Percentiles rank a stretch among this genome's conserved stretches.
phyloP scores from a whole-genome alignment of 2,888 invertebrate species.

The Alentia gelatinosa region DNA sequence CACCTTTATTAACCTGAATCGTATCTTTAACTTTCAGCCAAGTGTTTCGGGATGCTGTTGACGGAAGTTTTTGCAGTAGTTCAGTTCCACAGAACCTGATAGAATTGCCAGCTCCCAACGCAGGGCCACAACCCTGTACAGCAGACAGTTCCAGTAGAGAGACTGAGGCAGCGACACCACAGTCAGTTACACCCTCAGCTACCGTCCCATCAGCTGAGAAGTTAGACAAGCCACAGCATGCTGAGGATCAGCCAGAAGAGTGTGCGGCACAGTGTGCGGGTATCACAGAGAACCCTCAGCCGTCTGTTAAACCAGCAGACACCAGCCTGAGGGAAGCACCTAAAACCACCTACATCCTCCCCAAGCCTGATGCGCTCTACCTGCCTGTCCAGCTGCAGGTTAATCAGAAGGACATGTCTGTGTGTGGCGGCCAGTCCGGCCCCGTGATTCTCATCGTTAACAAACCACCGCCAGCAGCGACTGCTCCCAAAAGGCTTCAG shows the following conservation, averaged over 20 bases:
- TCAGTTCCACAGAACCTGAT: not conserved
- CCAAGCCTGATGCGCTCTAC: conserved; percentile 22
- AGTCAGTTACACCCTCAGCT: too few species aligned
- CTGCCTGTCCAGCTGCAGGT: not conserved
- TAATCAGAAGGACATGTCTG: not conserved
- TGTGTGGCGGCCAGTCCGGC: not conserved
- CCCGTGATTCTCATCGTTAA: not conserved
- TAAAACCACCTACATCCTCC: not conserved
- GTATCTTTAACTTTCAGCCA: too few species aligned
- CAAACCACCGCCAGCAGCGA: not conserved
- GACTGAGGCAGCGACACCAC: too few species aligned
- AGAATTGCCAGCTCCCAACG: too few species aligned
- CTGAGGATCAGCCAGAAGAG: too few species aligned
- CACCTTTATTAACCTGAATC: too few species aligned
- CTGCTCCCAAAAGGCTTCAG: not conserved
- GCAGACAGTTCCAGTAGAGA: too few species aligned
- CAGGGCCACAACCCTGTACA: too few species aligned
- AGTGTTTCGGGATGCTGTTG: not conserved
- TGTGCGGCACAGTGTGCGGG: too few species aligned
- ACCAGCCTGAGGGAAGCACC: not conserved
- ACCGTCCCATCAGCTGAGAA: too few species aligned
- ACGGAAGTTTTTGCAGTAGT: not conserved
- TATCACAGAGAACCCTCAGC: not conserved
- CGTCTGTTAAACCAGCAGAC: not conserved
- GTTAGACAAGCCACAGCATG: too few species aligned